These are phyloP conservation scores for Timema cristinae DNA, from an alignment of 2,888 invertebrate species.

Conservation along the genomic window DNA sequence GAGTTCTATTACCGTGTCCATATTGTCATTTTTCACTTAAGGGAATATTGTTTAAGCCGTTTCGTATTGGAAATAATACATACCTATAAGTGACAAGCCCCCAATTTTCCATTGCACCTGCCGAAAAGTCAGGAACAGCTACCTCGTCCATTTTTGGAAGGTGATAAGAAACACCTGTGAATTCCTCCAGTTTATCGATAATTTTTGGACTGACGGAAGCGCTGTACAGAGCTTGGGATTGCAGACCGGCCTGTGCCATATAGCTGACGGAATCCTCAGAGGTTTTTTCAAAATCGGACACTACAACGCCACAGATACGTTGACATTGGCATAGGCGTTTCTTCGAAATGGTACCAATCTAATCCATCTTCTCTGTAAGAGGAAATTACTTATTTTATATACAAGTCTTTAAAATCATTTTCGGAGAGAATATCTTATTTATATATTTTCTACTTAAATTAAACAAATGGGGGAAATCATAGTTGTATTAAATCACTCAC, in stretches of 20 bases:
- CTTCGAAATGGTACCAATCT: slow-evolving; percentile 35
- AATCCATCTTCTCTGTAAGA: too few species aligned
- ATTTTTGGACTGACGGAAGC: slow-evolving; percentile 45
- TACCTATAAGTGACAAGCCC: slow-evolving; percentile 71
- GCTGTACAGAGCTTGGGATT: slow-evolving; percentile 45
- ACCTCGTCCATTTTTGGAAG: slow-evolving; percentile 49
- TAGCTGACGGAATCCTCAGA: slow-evolving; percentile 30
- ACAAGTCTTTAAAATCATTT: not conserved
- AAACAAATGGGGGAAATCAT: too few species aligned
- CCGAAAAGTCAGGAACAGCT: slow-evolving; percentile 36
- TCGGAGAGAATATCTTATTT: too few species aligned
- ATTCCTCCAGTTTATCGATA: slow-evolving; percentile 40
- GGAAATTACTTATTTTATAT: too few species aligned
- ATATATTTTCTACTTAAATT: too few species aligned
- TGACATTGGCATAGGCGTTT: slow-evolving; percentile 59
- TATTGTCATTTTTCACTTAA: too few species aligned
- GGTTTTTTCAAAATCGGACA: slow-evolving; percentile 34
- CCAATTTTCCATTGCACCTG: slow-evolving; percentile 65
- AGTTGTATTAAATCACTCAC: too few species aligned
- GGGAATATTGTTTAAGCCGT: too few species aligned
- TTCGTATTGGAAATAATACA: not conserved
- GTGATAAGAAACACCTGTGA: slow-evolving; percentile 45
- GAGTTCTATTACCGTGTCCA: too few species aligned
- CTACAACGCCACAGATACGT: slow-evolving; percentile 52
- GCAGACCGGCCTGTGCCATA: slow-evolving; percentile 23